Percentiles rank a stretch among this genome's conserved stretches.
Conservation (phyloP, 30 jellyfish, hydroid and myxozoan genomes). For the Aurelia sp. region DNA sequence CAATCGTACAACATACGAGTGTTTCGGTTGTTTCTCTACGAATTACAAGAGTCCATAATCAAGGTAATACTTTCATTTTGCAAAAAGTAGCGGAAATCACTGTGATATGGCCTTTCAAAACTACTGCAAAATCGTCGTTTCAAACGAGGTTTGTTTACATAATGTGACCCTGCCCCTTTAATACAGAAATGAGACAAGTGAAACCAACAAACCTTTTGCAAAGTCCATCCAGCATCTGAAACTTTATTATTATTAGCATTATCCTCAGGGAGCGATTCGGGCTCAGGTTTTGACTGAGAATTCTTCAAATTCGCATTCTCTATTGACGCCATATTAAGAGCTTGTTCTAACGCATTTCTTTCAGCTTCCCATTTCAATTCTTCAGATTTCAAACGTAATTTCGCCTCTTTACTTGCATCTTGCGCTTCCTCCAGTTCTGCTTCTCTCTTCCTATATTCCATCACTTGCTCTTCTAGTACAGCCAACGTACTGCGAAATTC, state of each 20-base stretch:
- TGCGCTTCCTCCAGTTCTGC: slow-evolving; percentile 58
- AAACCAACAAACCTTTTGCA: slow-evolving; percentile 72
- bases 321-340: slow-evolving; percentile 30
- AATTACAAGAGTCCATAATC: too few species aligned
- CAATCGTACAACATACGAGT: too few species aligned
- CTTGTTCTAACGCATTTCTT: slow-evolving; percentile 48
- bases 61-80: too few species aligned
- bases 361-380: slow-evolving; percentile 73
- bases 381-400: slow-evolving; percentile 35
- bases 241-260: slow-evolving; percentile 44
- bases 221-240: slow-evolving; percentile 88
- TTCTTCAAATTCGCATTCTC: slow-evolving; percentile 58
- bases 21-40: too few species aligned
- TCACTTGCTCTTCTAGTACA: slow-evolving; percentile 70
- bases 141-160: too few species aligned
- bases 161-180: too few species aligned
- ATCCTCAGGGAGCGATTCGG: slow-evolving; percentile 30
- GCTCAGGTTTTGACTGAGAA: slow-evolving; percentile 27
- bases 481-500: slow-evolving; percentile 69
- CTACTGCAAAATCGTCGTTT: too few species aligned
- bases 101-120: too few species aligned
- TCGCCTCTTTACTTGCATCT: slow-evolving; percentile 52
- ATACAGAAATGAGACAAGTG: too few species aligned
- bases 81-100: too few species aligned
- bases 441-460: slow-evolving; percentile 73